A percentile compares a stretch with the other conserved stretches of the same genome.
Conservation (phyloP, 2,113 vertebrate species). For the Hyperopisus bebe region DNA sequence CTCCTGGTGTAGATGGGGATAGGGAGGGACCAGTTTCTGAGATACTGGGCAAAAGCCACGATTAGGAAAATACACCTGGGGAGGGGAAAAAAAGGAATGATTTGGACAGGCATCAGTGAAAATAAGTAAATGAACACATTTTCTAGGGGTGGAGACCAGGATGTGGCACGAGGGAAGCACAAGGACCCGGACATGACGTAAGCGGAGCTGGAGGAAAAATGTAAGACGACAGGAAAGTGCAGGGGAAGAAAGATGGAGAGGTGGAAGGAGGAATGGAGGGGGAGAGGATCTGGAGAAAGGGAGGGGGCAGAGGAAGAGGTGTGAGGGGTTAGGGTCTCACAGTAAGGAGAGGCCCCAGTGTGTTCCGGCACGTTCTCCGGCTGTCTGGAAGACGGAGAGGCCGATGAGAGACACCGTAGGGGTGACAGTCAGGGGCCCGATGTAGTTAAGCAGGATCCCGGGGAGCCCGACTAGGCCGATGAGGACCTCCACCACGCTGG, state of each 20-base stretch:
- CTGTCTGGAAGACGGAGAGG: slow-evolving; percentile 85
- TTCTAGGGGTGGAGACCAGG: not conserved
- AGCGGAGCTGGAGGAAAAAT: not conserved
- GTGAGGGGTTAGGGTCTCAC: slow-evolving; percentile 51
- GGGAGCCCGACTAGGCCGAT: slow-evolving; percentile 83
- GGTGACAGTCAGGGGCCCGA: slow-evolving; percentile 90
- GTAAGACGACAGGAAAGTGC: not conserved
- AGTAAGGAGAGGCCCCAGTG: slow-evolving; percentile 90
- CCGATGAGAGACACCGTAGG: slow-evolving; percentile 93
- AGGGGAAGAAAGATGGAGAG: not conserved
- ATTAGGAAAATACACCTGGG: slow-evolving; percentile 84
- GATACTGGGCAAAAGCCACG: slow-evolving; percentile 85
- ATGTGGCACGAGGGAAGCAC: not conserved
- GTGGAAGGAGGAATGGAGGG: not conserved
- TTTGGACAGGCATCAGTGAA: not conserved
- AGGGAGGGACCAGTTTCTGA: slow-evolving; percentile 66
- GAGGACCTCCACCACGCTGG: slow-evolving; percentile 77
- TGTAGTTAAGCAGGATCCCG: slow-evolving; percentile 81
- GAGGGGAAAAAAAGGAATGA: slow-evolving; percentile 13
- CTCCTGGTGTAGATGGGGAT: slow-evolving; percentile 71
- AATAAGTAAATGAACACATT: not conserved
- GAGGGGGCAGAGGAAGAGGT: not conserved
- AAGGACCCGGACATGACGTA: not conserved
- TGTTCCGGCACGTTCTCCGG: slow-evolving; percentile 81
- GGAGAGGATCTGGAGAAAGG: not conserved